Base-by-base conservation (phyloP, 1,140 invertebrate genomes). In the Danaus melanippus region DNA sequence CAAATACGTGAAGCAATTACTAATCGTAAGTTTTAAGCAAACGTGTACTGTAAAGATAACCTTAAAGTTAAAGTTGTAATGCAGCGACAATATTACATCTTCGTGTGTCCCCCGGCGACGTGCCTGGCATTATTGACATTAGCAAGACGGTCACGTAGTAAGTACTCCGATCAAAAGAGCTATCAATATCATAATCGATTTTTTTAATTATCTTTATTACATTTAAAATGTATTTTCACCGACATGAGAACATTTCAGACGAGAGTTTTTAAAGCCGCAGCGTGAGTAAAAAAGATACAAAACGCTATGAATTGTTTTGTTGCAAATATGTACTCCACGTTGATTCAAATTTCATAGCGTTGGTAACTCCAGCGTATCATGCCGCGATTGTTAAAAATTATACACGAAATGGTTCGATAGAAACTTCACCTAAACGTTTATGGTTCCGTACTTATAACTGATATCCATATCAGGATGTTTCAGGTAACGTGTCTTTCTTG, bases 281-380 rank as follows among this genome's bases (percentile, higher is more conserved):
- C 54, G 48, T 47, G 70, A 73, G 68, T 77, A 73, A 74, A 71
- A 52, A 56, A 65, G 61, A 67, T 51, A 46, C 61, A 74, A 74
- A 68, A 70, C 50, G 66, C 59, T 57, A 67, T 67, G 71, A 74
- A 75, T 70, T 69, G 69, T 66, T 76, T 62, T 63, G 67, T 67
- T 76, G 68, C 71, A 79, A 82, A 82, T 79, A 79, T 82, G 79
- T 82, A 71, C 75, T 61, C 61, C 58, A 50, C 63, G 62, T 68
- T 66, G 72, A 69, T 67, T 70, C 79, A 81, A 78, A 76, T 72
- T 74, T 69, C 63, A 60, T 67, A 74, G 57, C 68, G 67, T 66
- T 66, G 60, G 63, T 64, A 73, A 76, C 68, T 74, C 76, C 56
- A 42, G 47, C 41, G 56, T 42, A 57, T 59, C 60, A 67, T 60